Evolutionary conservation across 2,797 vertebrate species (phyloP), one percentile per base, ranked within the genome.

Genomic region (Cuculus canorus): DNA sequence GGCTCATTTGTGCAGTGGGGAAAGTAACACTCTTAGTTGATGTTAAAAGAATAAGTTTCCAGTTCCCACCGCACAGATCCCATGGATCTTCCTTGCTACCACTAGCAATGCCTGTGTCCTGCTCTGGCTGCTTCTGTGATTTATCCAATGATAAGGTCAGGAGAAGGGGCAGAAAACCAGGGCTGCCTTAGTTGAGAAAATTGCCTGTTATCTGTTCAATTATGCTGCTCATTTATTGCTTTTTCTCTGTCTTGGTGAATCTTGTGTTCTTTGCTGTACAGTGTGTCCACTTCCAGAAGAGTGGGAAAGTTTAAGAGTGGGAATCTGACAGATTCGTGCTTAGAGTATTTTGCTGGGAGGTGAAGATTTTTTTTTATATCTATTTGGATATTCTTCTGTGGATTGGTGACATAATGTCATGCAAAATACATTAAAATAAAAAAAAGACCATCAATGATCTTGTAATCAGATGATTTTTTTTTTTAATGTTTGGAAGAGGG

Each of bases 61-160:
- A 33, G 2, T 9, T 84, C 73, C 17, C 21, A n/a, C 5, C 12
- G 13, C 53, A 32, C 17, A 35, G 15, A 23, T 56, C 6, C 25
- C 8, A 23, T 12, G 3, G 28, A 73, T 85, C 9, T 9, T 76
- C 5, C 52, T 47, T 7, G 27, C 8, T 66, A 33, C 27, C 9
- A 3, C 25, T 35, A 60, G 9, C 23, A 70, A 65, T 24, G 5
- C 8, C 27, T 69, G 18, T 76, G 63, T 73, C 47, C 23, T 61
- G 30, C n/a, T 82, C 41, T 3, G 1, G 14, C 13, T 78, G 5
- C 11, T 50, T 53, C 65, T 76, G 43, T 81, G 21, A 8, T 65
- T 30, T 65, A 6, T 45, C 18, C 17, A 39, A 9, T 0, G 0
- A 53, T 14, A 68, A 37, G 10, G 14, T 5, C 11, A 86, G 41